Evolutionary conservation across 2,797 vertebrate species (phyloP), one percentile per base, ranked within the genome.

Genomic region (Notoglanidium macrostoma): DNA sequence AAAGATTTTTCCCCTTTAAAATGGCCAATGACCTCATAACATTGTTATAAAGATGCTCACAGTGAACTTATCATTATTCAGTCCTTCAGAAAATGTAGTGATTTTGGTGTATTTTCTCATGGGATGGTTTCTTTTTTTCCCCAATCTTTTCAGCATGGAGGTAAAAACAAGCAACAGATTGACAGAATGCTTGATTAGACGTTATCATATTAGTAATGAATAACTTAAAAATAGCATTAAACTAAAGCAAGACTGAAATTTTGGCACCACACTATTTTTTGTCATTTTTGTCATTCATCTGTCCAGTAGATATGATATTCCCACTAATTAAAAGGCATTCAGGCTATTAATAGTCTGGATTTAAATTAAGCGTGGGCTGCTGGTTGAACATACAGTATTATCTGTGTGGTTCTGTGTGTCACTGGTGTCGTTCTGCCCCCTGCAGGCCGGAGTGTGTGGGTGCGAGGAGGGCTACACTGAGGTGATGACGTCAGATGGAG

Each of bases 391-490:
- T 82, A 32, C 59, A 65, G 40, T 67, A 61, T 55, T 23, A 10
- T n/a, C 14, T 21, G 10, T 21, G 6, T 23, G n/a, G 55, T 12
- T 77, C 7, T 73, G 14, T 87, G 17, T 77, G n/a, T 90, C 59
- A 90, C 29, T 89, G 88, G 61, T 80, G 59, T 80, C 40, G 84
- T 79, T 86, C 86, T 89, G 86, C 88, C 90, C 82, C 70, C 89
- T 87, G 49, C 91, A 99, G 98, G 94, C 93, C 0, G 97, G 97
- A 44, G 94, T 96, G 0, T 99, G 98, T 77, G 97, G 94, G 91
- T 99, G 98, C 91, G 97, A 99, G 92, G 97, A 99, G 0, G 98
- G 98, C 65, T 98, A 97, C 93, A 99, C 98, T 3, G 98, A 99
- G 92, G 97, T 99, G 29, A 97, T 98, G 97, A 98, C 97, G 1